Conservation (phyloP, 37 sponge, comb jelly and placozoan genomes). For the Oopsacas minuta region DNA sequence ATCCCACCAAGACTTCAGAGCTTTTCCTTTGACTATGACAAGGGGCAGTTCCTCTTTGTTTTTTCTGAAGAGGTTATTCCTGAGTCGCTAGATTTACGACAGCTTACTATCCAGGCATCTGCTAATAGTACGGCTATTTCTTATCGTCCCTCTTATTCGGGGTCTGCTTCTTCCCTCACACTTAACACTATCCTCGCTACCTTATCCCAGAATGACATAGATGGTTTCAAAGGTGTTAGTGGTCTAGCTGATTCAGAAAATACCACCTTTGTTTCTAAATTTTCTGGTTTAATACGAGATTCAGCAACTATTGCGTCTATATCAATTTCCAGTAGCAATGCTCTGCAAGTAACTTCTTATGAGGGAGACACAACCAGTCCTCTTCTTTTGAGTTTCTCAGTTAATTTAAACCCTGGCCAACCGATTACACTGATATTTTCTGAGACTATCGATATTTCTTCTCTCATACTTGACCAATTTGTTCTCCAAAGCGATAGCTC, state of each 20-base stretch:
- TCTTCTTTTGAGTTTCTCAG: conserved; percentile 37
- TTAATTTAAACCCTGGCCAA: conserved; percentile 52
- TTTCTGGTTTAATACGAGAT: conserved; percentile 44
- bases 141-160: neutral
- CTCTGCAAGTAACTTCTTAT: conserved; percentile 39
- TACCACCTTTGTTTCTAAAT: conserved; percentile 55
- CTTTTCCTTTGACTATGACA: conserved; percentile 14
- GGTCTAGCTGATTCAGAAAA: conserved; percentile 34
- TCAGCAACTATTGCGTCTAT: conserved; percentile 34
- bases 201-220: conserved; percentile 33
- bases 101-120: conserved; percentile 15
- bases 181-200: neutral
- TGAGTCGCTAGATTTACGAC: neutral
- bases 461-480: conserved; percentile 24
- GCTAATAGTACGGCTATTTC: neutral
- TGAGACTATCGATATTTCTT: conserved; percentile 38
- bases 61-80: neutral
- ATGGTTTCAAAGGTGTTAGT: conserved; percentile 44
- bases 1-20: neutral
- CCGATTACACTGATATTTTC: conserved; percentile 45
- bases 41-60: conserved; percentile 2
- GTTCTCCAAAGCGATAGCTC: conserved; percentile 28
- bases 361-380: conserved; percentile 62
- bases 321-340: conserved; percentile 29
- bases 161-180: neutral